Evolutionary conservation across 2,113 vertebrate species (phyloP), one percentile per base, ranked within the genome.

Genomic region (Semnornis frantzii): DNA sequence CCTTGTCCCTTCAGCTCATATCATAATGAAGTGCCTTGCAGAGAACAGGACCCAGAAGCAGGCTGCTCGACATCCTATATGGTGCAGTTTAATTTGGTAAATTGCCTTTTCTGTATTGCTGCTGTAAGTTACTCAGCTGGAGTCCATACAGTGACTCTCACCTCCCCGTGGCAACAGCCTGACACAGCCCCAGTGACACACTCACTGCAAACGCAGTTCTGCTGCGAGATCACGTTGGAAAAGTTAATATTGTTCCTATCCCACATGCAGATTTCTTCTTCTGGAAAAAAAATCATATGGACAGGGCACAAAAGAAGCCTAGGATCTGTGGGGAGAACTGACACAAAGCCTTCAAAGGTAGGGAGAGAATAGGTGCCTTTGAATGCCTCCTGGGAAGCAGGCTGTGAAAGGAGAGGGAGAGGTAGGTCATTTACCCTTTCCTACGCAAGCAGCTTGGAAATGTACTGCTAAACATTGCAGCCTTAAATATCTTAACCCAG

Each of bases 1-100:
- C 94, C 44, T 74, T 89, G 88, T 92, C 80, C 82, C 74, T 94
- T 91, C 68, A 89, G 77, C 90, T 96, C 68, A 59, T 68, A 50
- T 90, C 93, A 75, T 1, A 7, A 84, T 62, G 74, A 95, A 96
- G 89, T 92, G 62, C 82, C 82, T 96, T 89, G 65, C 16, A 77
- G 89, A 94, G 33, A 80, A 44, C 72, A 90, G 87, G 92, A 87
- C 57, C 71, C 80, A 72, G 75, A 93, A 86, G 83, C 42, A 84
- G 95, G 69, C 88, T 91, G 94, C 85, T 69, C 28, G 1, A 44
- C 85, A 82, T 89, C 93, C 86, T 90, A 87, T 90, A 92, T 50
- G 65, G 70, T 87, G 83, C 74, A 94, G 71, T 97, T 97, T 96
- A 77, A 97, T 97, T 96, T 96, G 66, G 74, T 78, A 93, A 92